Percentiles rank a stretch among this genome's conserved stretches.
phyloP scores from a whole-genome alignment of 2,888 invertebrate species.

The Agrypnus murinus region DNA sequence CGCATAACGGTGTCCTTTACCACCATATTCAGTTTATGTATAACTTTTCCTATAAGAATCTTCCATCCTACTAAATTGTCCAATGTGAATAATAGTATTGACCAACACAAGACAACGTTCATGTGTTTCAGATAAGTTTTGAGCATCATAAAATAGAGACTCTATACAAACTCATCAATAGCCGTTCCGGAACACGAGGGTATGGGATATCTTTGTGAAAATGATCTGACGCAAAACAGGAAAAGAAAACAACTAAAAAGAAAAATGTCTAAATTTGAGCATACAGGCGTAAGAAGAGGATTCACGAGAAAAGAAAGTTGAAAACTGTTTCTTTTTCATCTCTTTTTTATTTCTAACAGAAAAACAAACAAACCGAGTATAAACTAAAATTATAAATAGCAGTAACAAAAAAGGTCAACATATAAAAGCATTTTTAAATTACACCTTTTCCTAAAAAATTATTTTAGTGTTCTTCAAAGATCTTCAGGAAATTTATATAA shows the following conservation, averaged over 20 bases:
- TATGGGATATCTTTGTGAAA: not conserved
- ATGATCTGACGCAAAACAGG: not conserved
- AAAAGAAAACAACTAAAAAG: not conserved
- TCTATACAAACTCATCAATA: constrained; percentile 1
- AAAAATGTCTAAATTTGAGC: too few species aligned
- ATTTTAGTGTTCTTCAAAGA: constrained; percentile 15
- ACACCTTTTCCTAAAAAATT: too few species aligned
- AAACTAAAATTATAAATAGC: too few species aligned
- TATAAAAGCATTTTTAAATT: too few species aligned
- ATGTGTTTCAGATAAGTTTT: constrained; percentile 23
- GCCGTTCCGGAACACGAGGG: not conserved
- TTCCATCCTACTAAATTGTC: not conserved
- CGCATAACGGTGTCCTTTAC: not conserved
- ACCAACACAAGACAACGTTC: constrained; percentile 8
- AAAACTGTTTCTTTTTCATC: too few species aligned
- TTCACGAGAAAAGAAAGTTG: too few species aligned
- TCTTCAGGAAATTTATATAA: constrained; percentile 16
- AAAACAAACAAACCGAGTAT: too few species aligned
- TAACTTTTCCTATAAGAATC: not conserved
- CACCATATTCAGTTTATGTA: not conserved
- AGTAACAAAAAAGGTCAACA: too few species aligned
- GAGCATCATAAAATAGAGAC: constrained; percentile 14
- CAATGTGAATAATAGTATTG: constrained; percentile 13
- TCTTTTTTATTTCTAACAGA: too few species aligned
- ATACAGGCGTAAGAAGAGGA: too few species aligned